Percentiles rank a stretch among this genome's conserved stretches.
Evolutionary conservation across 1,140 invertebrate genomes (phyloP).

Genomic region (Drosophila albomicans): DNA sequence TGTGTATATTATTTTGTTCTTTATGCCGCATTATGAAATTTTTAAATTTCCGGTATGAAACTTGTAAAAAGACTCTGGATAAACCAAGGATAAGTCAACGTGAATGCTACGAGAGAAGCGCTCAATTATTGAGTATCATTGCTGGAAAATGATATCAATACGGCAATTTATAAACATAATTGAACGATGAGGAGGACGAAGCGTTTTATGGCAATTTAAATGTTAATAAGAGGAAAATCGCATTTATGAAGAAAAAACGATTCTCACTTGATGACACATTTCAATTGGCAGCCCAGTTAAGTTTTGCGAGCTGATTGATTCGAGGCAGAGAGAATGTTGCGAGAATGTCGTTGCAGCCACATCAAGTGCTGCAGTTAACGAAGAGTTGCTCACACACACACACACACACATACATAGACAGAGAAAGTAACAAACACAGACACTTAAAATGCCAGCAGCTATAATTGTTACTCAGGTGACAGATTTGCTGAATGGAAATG

Average conservation of each 20-base stretch:
- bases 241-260: slow-evolving; percentile 46
- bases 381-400: slow-evolving; percentile 40
- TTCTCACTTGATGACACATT: slow-evolving; percentile 46
- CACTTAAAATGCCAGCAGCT: slow-evolving; percentile 81
- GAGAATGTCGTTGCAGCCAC: not conserved
- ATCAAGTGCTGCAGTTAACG: slow-evolving; percentile 77
- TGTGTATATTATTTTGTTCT: too few species aligned
- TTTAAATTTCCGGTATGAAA: too few species aligned
- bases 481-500: slow-evolving; percentile 79
- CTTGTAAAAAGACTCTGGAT: too few species aligned
- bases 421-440: slow-evolving; percentile 31
- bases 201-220: not conserved
- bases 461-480: slow-evolving; percentile 83
- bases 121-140: too few species aligned
- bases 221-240: slow-evolving; percentile 44
- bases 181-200: not conserved
- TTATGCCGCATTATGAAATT: too few species aligned
- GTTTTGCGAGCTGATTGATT: slow-evolving; percentile 74
- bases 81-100: too few species aligned
- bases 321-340: slow-evolving; percentile 17
- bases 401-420: not conserved
- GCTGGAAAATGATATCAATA: not conserved
- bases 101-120: too few species aligned
- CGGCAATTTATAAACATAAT: not conserved
- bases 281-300: slow-evolving; percentile 57